Evolutionary conservation across 2,797 vertebrate species (phyloP), one percentile per base, ranked within the genome.

Genomic region (Lagocephalus sceleratus): DNA sequence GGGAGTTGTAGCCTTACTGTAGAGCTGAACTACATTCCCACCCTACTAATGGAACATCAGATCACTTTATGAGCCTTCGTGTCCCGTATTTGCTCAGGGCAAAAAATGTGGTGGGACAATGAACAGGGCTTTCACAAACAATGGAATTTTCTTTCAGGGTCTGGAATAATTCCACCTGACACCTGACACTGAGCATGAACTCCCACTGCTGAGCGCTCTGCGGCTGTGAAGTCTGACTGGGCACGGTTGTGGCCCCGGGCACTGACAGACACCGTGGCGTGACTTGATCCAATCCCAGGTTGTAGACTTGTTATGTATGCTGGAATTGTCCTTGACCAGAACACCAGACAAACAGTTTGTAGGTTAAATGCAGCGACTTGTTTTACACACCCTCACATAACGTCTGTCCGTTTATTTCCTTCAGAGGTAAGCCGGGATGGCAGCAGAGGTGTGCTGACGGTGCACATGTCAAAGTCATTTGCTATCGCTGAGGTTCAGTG

Each of bases 111-210:
- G 65, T 60, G 68, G 82, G 82, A 84, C 85, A 88, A 82, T 79
- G 76, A 83, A 69, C 48, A 43, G 73, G 76, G 71, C 76, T 81
- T 85, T 89, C 85, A 82, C 63, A 81, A 84, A 78, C 81, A 79
- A 85, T 81, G 79, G 73, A 76, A 43, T 71, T 66, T 60, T 78
- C 53, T 80, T 79, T 75, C 69, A 5, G 22, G 50, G 51, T 51
- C 65, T 49, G 2, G 42, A 47, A 63, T 88, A 88, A 90, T 82
- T 77, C 57, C 62, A 79, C 75, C 85, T 86, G 86, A 88, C 87
- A 90, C 81, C 85, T 89, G 87, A 88, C 85, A 88, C 61, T 40
- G 74, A 76, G 80, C 80, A 79, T 84, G 75, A 89, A 66, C 66
- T 73, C 69, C 80, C 69, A 76, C 50, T 20, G 70, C 70, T 64